phyloP scores from a whole-genome alignment of 1,140 invertebrate genomes.

The Dendrolimus punctatus region DNA sequence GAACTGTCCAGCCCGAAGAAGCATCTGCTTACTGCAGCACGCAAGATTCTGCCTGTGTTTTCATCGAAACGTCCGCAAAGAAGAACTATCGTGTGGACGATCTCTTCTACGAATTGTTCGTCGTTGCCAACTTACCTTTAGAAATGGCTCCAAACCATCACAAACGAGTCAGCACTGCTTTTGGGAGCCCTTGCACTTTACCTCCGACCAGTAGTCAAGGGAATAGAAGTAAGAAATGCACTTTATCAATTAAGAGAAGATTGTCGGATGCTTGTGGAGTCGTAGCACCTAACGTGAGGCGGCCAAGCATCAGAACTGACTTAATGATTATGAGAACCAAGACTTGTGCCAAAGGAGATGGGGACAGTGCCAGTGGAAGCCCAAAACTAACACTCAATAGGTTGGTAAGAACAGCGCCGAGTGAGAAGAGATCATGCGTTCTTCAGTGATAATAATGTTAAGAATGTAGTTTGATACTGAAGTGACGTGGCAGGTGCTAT shows the following conservation, averaged over 20 bases:
- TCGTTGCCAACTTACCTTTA: slow-evolving; percentile 83
- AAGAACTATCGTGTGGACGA: slow-evolving; percentile 85
- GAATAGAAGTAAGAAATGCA: slow-evolving; percentile 80
- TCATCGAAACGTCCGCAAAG: slow-evolving; percentile 87
- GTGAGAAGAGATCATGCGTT: slow-evolving; percentile 55
- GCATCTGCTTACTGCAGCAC: slow-evolving; percentile 79
- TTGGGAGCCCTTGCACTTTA: slow-evolving; percentile 80
- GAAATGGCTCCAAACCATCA: slow-evolving; percentile 93
- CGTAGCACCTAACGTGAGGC: slow-evolving; percentile 85
- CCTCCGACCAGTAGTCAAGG: slow-evolving; percentile 76
- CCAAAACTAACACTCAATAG: slow-evolving; percentile 65
- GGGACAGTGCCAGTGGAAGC: slow-evolving; percentile 66
- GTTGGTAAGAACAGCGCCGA: slow-evolving; percentile 52
- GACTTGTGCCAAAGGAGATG: slow-evolving; percentile 79
- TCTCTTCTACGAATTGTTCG: slow-evolving; percentile 86
- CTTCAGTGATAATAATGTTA: slow-evolving; percentile 50
- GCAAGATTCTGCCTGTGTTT: slow-evolving; percentile 82
- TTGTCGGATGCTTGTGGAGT: slow-evolving; percentile 89
- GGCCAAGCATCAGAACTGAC: slow-evolving; percentile 89
- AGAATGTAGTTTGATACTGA: background rate
- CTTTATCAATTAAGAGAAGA: slow-evolving; percentile 83
- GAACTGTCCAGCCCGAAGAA: slow-evolving; percentile 81
- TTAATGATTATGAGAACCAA: slow-evolving; percentile 89
- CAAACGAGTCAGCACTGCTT: slow-evolving; percentile 78
- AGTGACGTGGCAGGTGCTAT: slow-evolving; percentile 18